A percentile compares a stretch with the other conserved stretches of the same genome.
phyloP scores from a whole-genome alignment of 2,797 vertebrate genomes.

The Falco novaeseelandiae region DNA sequence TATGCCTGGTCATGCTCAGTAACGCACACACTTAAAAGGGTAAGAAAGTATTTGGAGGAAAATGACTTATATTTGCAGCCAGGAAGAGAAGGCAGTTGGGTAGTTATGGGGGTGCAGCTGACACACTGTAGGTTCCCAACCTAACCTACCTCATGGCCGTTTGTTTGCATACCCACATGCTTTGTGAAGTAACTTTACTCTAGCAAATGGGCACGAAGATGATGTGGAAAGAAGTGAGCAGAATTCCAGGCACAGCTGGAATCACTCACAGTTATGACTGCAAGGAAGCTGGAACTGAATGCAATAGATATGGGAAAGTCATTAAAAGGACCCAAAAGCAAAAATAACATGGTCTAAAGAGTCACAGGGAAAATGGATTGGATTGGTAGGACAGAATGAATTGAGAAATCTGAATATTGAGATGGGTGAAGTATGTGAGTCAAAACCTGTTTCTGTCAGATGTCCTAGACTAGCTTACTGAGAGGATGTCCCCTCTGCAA shows the following conservation, averaged over 20 bases:
- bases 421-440: neutral
- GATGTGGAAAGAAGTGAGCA: neutral
- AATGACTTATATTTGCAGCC: neutral
- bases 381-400: neutral
- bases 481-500: neutral
- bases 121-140: neutral
- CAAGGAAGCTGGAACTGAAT: neutral
- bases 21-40: neutral
- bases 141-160: neutral
- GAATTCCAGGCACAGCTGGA: slow-evolving; percentile 50
- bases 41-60: neutral
- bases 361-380: neutral
- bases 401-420: neutral
- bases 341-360: neutral
- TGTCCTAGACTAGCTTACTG: neutral
- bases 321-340: neutral
- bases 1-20: neutral
- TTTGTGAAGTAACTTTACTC: neutral
- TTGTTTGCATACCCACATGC: neutral
- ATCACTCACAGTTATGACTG: slow-evolving; percentile 1
- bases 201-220: neutral
- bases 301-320: neutral
- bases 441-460: neutral
- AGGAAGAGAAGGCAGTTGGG: neutral
- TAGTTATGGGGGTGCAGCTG: neutral